Conservation (phyloP, 1,140 invertebrate genomes). For the Pomacea maculata region DNA sequence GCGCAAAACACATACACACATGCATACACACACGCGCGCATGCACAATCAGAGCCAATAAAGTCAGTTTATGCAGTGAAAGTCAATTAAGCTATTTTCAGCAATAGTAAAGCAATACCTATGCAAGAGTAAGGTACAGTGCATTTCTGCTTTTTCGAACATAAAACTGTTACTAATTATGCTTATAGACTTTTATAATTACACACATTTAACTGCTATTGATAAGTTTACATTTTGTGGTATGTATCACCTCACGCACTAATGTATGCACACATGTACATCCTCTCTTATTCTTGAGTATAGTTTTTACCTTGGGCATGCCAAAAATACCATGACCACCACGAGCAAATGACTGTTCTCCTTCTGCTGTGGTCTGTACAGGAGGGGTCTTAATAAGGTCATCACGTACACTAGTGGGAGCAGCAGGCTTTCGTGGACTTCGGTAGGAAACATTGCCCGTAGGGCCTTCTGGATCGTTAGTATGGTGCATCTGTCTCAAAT, state of each 20-base stretch:
- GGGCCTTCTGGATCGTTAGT: constrained; percentile 19
- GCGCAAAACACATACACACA: background rate
- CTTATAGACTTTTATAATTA: background rate
- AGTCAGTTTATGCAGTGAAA: too few relatives aligned
- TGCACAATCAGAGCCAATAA: too few relatives aligned
- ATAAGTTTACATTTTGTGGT: too few relatives aligned
- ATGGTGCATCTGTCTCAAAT: constrained; percentile 41
- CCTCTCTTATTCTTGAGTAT: too few relatives aligned
- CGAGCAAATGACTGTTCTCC: constrained; percentile 56
- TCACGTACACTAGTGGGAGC: constrained; percentile 36
- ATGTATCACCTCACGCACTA: too few relatives aligned
- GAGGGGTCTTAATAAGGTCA: constrained; percentile 45
- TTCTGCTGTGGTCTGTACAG: constrained; percentile 44
- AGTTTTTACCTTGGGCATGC: constrained; percentile 54
- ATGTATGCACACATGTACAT: constrained; percentile 9
- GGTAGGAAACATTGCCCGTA: background rate
- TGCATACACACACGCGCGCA: background rate
- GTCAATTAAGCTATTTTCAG: too few relatives aligned
- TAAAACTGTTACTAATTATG: background rate
- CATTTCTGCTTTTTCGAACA: background rate
- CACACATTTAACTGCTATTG: too few relatives aligned
- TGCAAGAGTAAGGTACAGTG: background rate
- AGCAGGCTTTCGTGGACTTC: background rate
- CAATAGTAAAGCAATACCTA: too few relatives aligned
- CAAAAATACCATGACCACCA: constrained; percentile 66